Conservation (phyloP, 2,888 invertebrate species). For the Agrotis ipsilon region DNA sequence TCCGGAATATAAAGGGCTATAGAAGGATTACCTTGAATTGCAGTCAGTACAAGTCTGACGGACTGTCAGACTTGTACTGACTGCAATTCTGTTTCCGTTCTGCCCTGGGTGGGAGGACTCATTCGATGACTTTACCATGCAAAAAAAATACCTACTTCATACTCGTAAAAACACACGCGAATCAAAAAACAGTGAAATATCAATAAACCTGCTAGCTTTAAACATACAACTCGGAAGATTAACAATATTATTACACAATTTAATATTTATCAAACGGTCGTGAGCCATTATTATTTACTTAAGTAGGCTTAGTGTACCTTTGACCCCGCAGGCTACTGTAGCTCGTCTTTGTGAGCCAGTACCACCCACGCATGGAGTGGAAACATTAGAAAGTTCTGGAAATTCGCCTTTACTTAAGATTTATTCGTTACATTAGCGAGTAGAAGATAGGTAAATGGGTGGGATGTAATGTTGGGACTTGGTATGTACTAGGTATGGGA, state of each 20-base stretch:
- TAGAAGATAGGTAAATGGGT: slow-evolving; percentile 2
- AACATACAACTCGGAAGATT: slow-evolving; percentile 5
- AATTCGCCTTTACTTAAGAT: slow-evolving; percentile 20
- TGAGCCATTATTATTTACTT: slow-evolving; percentile 35
- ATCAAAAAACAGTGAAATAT: neutral
- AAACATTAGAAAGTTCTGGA: slow-evolving; percentile 22
- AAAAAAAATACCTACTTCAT: no score
- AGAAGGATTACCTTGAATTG: no score
- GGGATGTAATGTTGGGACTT: neutral
- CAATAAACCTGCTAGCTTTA: neutral
- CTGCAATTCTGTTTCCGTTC: no score
- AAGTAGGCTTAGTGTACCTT: slow-evolving; percentile 25
- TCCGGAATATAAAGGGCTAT: no score
- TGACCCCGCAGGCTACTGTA: slow-evolving; percentile 48
- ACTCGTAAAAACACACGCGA: no score
- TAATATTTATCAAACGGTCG: slow-evolving; percentile 26
- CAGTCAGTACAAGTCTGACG: no score
- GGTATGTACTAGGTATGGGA: neutral
- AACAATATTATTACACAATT: slow-evolving; percentile 27
- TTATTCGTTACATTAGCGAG: slow-evolving; percentile 16
- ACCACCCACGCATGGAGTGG: slow-evolving; percentile 35
- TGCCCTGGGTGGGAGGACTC: no score
- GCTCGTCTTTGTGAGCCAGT: slow-evolving; percentile 13
- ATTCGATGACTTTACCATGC: no score
- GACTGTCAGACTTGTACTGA: no score